Evolutionary conservation across 2,113 vertebrate genomes (phyloP).

Genomic region (Lanius collurio): DNA sequence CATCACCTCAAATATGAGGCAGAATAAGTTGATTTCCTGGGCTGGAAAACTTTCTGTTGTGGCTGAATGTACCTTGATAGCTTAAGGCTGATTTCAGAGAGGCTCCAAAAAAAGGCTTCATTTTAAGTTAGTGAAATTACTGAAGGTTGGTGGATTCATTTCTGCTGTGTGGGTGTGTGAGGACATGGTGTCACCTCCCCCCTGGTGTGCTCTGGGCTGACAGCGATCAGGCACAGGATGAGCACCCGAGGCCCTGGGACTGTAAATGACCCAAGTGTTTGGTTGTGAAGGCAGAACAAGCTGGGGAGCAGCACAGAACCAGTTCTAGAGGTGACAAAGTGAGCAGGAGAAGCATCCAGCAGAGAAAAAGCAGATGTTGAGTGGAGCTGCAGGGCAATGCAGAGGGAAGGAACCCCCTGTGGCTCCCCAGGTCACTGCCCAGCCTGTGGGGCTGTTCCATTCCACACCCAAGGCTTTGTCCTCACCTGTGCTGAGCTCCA

Average conservation of each 20-base stretch:
- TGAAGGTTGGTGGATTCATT: background rate
- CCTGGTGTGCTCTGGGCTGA: background rate
- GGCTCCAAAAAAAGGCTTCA: background rate
- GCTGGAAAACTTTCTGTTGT: background rate
- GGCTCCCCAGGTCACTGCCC: background rate
- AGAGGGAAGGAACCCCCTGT: fast-evolving
- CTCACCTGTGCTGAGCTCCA: background rate
- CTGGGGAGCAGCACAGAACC: background rate
- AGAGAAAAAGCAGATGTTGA: background rate
- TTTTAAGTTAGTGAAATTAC: background rate
- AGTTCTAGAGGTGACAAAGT: background rate
- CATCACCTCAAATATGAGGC: background rate
- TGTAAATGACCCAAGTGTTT: fast-evolving
- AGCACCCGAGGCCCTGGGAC: background rate
- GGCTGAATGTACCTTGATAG: background rate
- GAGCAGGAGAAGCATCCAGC: background rate
- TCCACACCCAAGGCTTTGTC: background rate
- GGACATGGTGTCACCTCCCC: background rate
- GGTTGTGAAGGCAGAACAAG: background rate
- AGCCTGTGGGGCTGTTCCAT: background rate
- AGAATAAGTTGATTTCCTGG: background rate
- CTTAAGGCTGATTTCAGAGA: background rate
- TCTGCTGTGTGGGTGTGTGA: background rate
- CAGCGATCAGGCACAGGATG: background rate
- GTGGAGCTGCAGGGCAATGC: background rate